These are phyloP conservation scores for Monopterus albus DNA, from an alignment of 2,113 vertebrate species.

Conservation along the genomic window DNA sequence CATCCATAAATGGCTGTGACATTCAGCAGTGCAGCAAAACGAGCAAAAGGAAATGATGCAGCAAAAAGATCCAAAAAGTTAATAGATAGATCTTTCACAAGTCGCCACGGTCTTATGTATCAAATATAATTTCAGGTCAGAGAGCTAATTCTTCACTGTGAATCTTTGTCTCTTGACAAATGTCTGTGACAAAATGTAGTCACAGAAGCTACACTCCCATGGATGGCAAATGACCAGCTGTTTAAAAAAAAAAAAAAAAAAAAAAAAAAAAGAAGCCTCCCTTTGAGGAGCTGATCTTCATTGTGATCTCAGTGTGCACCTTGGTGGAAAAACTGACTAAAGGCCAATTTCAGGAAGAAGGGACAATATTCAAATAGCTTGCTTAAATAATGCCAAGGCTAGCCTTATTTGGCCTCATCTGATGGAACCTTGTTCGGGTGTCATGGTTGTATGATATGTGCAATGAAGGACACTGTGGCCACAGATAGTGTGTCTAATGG, in stretches of 20 bases:
- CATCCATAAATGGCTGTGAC: neutral
- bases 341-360: neutral
- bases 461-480: constrained; percentile 17
- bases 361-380: neutral
- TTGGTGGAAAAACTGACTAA: no score
- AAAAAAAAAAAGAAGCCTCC: constrained; percentile 15
- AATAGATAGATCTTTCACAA: constrained; percentile 21
- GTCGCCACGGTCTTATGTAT: constrained; percentile 14
- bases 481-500: neutral
- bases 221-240: constrained; percentile 3
- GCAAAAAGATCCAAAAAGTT: constrained; percentile 7
- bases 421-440: constrained; percentile 13
- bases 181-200: constrained; percentile 12
- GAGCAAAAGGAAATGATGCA: constrained; percentile 13
- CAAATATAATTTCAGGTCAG: constrained; percentile 29
- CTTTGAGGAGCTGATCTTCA: neutral
- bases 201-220: constrained; percentile 3
- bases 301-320: neutral
- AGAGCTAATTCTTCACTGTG: constrained; percentile 24
- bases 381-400: neutral
- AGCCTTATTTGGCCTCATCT: neutral
- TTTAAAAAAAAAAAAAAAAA: no score
- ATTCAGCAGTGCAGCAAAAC: constrained; percentile 2
- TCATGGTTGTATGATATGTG: constrained; percentile 3
- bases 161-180: constrained; percentile 27